phyloP scores from a whole-genome alignment of 2,797 vertebrate species.

The Poeciliopsis paucimaculata region DNA sequence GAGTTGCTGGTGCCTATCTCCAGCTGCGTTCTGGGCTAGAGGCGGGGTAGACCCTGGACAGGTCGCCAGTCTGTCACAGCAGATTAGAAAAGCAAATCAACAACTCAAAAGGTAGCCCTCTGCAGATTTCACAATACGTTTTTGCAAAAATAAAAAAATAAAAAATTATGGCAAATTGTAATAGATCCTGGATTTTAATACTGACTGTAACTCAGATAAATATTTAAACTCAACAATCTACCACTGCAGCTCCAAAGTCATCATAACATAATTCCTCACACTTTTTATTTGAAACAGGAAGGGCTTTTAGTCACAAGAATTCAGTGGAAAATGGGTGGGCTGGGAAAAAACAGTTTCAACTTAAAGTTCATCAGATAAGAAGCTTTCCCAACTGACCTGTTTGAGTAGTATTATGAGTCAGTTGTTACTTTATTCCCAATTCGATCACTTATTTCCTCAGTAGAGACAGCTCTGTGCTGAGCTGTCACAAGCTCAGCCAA shows the following conservation, averaged over 20 bases:
- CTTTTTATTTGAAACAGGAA: not conserved
- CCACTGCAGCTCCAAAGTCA: not conserved
- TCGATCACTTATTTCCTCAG: not conserved
- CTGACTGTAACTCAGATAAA: not conserved
- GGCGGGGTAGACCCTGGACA: too few species aligned
- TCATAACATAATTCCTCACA: not conserved
- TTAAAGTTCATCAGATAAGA: not conserved
- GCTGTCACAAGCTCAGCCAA: not conserved
- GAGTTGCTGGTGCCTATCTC: too few species aligned
- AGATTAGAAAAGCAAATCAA: not conserved
- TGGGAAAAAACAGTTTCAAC: not conserved
- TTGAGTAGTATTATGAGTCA: not conserved
- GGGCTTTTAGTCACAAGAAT: not conserved
- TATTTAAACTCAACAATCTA: not conserved
- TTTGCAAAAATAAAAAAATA: not conserved
- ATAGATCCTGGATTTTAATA: not conserved
- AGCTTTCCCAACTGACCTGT: not conserved
- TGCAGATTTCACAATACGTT: not conserved
- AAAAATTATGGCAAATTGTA: not conserved
- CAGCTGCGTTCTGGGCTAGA: too few species aligned
- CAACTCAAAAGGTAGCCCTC: not conserved
- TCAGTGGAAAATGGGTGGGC: not conserved
- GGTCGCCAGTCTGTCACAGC: too few species aligned
- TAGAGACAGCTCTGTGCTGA: not conserved
- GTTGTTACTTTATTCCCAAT: not conserved